Conservation (phyloP, 2,888 invertebrate species). For the Lepidonotus clava region DNA sequence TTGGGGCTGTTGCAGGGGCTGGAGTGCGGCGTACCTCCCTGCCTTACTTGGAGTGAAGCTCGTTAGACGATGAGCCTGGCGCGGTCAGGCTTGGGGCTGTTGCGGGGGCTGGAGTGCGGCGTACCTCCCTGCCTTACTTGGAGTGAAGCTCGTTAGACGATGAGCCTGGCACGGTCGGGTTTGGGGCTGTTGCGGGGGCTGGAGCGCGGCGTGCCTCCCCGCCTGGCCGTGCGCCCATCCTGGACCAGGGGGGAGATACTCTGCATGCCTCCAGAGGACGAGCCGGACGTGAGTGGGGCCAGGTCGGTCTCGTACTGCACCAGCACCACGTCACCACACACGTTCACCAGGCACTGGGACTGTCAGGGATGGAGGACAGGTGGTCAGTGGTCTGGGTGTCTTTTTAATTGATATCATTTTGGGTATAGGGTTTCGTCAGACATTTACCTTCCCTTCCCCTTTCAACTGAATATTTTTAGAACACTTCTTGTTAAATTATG, state of each 20-base stretch:
- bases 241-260: conserved; percentile 49
- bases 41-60: too few species aligned
- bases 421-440: background rate
- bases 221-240: background rate
- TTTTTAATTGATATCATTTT: background rate
- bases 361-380: conserved; percentile 83
- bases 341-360: conserved; percentile 97
- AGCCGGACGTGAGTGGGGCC: background rate
- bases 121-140: too few species aligned
- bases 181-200: conserved; percentile 55
- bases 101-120: too few species aligned
- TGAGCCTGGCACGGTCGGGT: background rate
- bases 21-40: too few species aligned
- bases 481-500: too few species aligned
- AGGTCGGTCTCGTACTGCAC: conserved; percentile 46
- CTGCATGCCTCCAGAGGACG: conserved; percentile 7
- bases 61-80: too few species aligned
- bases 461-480: background rate
- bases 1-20: too few species aligned
- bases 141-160: too few species aligned
- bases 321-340: conserved; percentile 92
- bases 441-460: background rate
- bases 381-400: too few species aligned
- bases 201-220: conserved; percentile 17
- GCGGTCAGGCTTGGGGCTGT: too few species aligned